These are phyloP conservation scores for Phymastichus coffea DNA, from an alignment of 1,140 invertebrate genomes.

Conservation along the genomic window DNA sequence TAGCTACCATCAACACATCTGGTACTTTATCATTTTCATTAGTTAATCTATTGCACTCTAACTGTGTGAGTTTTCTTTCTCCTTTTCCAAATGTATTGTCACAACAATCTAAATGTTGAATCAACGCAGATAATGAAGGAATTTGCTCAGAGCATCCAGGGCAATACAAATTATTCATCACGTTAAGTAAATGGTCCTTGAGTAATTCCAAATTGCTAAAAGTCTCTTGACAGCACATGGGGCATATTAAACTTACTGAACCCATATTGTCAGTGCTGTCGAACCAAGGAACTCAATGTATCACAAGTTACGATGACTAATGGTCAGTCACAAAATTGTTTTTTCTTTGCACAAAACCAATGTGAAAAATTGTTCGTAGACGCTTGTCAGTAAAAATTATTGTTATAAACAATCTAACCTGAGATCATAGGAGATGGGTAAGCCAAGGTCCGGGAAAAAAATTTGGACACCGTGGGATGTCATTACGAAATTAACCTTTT, in stretches of 20 bases:
- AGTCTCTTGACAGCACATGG: conserved; percentile 64
- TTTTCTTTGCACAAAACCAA: too few species aligned
- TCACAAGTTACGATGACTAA: too few species aligned
- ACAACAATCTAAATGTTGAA: conserved; percentile 58
- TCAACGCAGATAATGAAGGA: conserved; percentile 56
- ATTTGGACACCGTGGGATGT: conserved; percentile 12
- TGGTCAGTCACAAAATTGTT: too few species aligned
- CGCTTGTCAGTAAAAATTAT: neutral
- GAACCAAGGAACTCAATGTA: too few species aligned
- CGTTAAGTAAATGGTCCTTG: conserved; percentile 61
- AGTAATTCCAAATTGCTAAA: conserved; percentile 61
- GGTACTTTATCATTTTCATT: conserved; percentile 23
- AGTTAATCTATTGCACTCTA: neutral
- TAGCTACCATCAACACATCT: conserved; percentile 10
- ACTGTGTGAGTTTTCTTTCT: neutral
- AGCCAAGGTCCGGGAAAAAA: neutral
- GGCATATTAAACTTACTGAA: conserved; percentile 59
- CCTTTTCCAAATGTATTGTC: conserved; percentile 24
- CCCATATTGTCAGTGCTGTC: conserved; percentile 58
- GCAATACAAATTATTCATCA: conserved; percentile 63
- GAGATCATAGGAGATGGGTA: conserved; percentile 11
- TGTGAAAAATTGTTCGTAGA: too few species aligned
- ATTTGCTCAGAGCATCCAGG: conserved; percentile 59
- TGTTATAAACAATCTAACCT: conserved; percentile 31
- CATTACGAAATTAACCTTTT: conserved; percentile 20